These are phyloP conservation scores for Leptinotarsa haldemani DNA, from an alignment of 2,888 invertebrate species.

Conservation along the genomic window DNA sequence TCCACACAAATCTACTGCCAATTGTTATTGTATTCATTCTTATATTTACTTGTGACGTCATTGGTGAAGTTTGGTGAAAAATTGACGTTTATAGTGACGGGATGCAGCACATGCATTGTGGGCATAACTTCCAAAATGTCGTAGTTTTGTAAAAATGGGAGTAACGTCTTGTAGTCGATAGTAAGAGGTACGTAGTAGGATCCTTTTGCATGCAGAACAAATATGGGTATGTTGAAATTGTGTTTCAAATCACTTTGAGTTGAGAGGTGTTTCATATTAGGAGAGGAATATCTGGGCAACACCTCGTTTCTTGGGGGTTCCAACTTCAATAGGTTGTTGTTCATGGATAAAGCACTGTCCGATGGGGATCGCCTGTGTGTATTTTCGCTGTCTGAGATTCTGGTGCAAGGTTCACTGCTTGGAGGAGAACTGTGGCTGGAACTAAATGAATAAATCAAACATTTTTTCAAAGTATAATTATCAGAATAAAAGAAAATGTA, in stretches of 20 bases:
- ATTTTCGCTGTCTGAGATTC: constrained; percentile 60
- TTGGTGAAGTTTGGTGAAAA: constrained; percentile 65
- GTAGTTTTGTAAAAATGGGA: constrained; percentile 75
- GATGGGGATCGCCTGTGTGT: constrained; percentile 55
- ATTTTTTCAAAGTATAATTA: too few relatives aligned
- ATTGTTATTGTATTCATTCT: constrained; percentile 48
- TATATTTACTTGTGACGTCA: constrained; percentile 48
- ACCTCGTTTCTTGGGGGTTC: constrained; percentile 48
- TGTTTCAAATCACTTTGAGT: constrained; percentile 50
- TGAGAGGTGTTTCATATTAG: constrained; percentile 40
- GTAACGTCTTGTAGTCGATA: constrained; percentile 78
- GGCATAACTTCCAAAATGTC: constrained; percentile 71
- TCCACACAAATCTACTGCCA: constrained; percentile 41
- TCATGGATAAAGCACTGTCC: constrained; percentile 55
- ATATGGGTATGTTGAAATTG: constrained; percentile 81
- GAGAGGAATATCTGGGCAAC: constrained; percentile 46
- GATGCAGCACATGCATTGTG: constrained; percentile 77
- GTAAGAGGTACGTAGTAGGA: constrained; percentile 89
- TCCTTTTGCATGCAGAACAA: constrained; percentile 90
- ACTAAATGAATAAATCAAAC: constrained; percentile 45
- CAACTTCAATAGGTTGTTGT: constrained; percentile 35
- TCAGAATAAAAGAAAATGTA: too few relatives aligned
- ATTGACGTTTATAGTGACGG: constrained; percentile 91
- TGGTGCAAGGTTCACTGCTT: constrained; percentile 60
- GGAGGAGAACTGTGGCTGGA: constrained; percentile 63